A percentile compares a stretch with the other conserved stretches of the same genome.
These are phyloP conservation scores for Ovibos moschatus DNA, from an alignment of 2,113 vertebrate species.

Conservation along the genomic window DNA sequence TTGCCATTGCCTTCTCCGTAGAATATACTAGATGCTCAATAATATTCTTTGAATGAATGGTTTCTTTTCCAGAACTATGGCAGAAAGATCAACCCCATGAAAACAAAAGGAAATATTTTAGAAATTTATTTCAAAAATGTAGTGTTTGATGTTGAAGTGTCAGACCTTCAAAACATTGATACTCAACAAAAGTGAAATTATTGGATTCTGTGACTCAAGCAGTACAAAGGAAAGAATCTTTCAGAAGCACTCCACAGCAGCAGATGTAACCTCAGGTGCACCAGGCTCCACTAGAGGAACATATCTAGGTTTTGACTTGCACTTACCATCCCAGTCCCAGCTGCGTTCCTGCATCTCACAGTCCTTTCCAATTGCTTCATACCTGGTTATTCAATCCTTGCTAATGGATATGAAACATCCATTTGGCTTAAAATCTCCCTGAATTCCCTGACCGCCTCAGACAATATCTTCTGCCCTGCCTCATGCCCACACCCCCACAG, in stretches of 20 bases:
- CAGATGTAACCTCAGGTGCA: not conserved
- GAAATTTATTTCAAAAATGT: not conserved
- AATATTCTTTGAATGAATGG: not conserved
- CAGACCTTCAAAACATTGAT: not conserved
- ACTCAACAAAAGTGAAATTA: not conserved
- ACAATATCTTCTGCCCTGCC: not conserved
- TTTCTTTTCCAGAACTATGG: not conserved
- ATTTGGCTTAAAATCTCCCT: not conserved
- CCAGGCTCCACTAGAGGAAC: not conserved
- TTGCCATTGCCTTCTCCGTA: fast-evolving
- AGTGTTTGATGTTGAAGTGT: not conserved
- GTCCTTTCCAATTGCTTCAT: not conserved
- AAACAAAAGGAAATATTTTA: not conserved
- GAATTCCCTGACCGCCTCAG: not conserved
- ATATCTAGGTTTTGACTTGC: not conserved
- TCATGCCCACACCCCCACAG: not conserved
- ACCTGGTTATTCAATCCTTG: not conserved
- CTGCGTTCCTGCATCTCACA: not conserved
- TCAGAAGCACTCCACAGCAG: not conserved
- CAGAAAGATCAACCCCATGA: not conserved
- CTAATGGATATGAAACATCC: not conserved
- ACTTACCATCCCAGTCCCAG: not conserved
- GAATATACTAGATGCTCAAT: not conserved
- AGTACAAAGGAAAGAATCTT: not conserved
- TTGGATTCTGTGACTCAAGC: not conserved